phyloP scores from a whole-genome alignment of 1,140 invertebrate species.

The Coelopa frigida region DNA sequence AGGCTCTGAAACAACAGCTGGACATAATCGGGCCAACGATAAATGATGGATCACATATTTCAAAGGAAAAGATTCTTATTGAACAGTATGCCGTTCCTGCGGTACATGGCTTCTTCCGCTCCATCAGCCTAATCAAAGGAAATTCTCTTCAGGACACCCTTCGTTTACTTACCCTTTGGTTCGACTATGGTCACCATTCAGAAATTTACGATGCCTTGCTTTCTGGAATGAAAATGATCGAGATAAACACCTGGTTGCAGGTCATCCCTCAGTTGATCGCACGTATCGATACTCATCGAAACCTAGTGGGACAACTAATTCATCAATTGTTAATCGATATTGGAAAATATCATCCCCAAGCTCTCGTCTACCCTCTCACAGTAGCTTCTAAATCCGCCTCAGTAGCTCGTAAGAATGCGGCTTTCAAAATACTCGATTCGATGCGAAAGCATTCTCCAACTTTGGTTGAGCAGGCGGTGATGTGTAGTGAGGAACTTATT shows the following conservation, averaged over 20 bases:
- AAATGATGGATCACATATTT: conserved; percentile 16
- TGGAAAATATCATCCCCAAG: conserved; percentile 82
- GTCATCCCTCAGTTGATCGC: conserved; percentile 99
- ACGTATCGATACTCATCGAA: conserved; percentile 87
- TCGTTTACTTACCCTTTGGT: conserved; percentile 86
- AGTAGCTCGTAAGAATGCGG: conserved; percentile 75
- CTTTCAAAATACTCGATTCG: conserved; percentile 89
- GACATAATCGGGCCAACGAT: conserved; percentile 29
- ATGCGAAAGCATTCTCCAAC: conserved; percentile 91
- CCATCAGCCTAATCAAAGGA: conserved; percentile 85
- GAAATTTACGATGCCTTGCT: conserved; percentile 90
- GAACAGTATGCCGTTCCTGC: conserved; percentile 84
- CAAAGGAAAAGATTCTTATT: conserved; percentile 52
- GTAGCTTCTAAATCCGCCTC: conserved; percentile 95
- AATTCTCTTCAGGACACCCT: conserved; percentile 97
- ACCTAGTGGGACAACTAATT: conserved; percentile 81
- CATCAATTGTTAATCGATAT: conserved; percentile 92
- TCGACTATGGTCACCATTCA: conserved; percentile 88
- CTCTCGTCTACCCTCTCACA: conserved; percentile 93
- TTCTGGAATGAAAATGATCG: conserved; percentile 86
- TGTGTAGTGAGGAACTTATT: conserved; percentile 95
- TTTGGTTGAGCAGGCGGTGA: conserved; percentile 88
- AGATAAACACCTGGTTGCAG: conserved; percentile 98
- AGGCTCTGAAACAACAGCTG: conserved; percentile 58
- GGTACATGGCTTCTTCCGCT: conserved; percentile 92